Percentiles rank a stretch among this genome's conserved stretches.
Evolutionary conservation across 2,113 vertebrate species (phyloP).

Genomic region (Anolis carolinensis): DNA sequence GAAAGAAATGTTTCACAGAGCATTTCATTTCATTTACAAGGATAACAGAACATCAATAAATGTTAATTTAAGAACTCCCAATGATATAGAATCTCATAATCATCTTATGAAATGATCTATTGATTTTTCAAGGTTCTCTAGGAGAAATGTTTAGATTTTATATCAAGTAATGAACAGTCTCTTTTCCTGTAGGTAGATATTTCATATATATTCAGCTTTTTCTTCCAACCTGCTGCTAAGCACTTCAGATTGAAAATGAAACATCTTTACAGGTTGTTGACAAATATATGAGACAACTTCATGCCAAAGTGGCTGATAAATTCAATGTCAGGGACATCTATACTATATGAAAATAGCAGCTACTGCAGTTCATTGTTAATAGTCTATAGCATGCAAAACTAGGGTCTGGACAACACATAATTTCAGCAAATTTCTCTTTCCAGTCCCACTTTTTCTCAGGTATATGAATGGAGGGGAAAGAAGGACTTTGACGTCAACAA

Average conservation of each 20-base stretch:
- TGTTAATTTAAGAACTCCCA: slow-evolving; percentile 21
- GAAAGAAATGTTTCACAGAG: slow-evolving; percentile 8
- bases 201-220: slow-evolving; percentile 20
- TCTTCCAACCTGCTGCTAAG: background rate
- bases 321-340: background rate
- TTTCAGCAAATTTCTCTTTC: background rate
- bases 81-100: slow-evolving; percentile 32
- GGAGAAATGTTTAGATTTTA: slow-evolving; percentile 17
- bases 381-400: background rate
- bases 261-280: background rate
- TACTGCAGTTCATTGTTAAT: background rate
- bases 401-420: background rate
- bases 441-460: background rate
- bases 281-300: background rate
- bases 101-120: slow-evolving; percentile 41
- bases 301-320: background rate
- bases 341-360: background rate
- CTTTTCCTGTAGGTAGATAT: background rate
- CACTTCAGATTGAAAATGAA: background rate
- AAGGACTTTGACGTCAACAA: background rate
- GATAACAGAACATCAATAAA: slow-evolving; percentile 37
- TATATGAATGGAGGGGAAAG: background rate
- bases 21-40: slow-evolving; percentile 31
- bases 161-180: slow-evolving; percentile 2
- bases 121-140: slow-evolving; percentile 32